Evolutionary conservation across 2,797 vertebrate species (phyloP).

Genomic region (Lerista edwardsae): DNA sequence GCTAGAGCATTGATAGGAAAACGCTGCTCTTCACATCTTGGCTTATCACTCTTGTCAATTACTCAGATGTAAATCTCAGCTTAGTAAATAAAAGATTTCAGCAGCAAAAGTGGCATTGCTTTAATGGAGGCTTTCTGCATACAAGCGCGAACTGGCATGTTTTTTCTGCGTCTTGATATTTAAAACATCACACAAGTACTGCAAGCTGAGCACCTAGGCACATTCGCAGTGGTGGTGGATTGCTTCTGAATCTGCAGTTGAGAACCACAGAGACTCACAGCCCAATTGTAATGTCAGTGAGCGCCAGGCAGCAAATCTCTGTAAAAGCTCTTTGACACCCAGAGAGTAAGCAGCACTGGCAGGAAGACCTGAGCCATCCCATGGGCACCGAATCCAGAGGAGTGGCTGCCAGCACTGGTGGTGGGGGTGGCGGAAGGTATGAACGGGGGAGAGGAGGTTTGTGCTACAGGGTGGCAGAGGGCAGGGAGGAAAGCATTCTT

Average conservation of each 20-base stretch:
- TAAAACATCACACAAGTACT: background rate
- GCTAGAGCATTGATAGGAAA: background rate
- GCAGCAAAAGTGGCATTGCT: background rate
- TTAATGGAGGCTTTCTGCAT: slow-evolving; percentile 8
- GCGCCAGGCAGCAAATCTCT: too few species aligned
- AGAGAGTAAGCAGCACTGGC: too few species aligned
- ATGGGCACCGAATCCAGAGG: too few species aligned
- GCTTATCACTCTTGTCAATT: background rate
- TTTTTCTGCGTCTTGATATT: background rate
- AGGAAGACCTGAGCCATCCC: too few species aligned
- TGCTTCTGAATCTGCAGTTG: background rate
- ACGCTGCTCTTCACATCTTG: background rate
- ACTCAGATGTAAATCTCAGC: background rate
- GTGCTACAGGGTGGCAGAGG: too few species aligned
- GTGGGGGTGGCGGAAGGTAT: too few species aligned
- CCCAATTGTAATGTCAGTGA: too few species aligned
- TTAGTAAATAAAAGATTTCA: slow-evolving; percentile 16
- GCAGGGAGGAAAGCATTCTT: too few species aligned
- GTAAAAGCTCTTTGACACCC: too few species aligned
- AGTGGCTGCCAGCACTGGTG: too few species aligned
- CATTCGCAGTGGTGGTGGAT: background rate
- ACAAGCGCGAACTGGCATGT: background rate
- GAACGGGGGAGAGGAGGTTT: too few species aligned
- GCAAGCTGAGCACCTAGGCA: background rate
- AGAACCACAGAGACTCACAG: background rate